Percentiles rank a stretch among this genome's conserved stretches.
These are phyloP conservation scores for Poecile atricapillus DNA, from an alignment of 2,113 vertebrate genomes.

Conservation along the genomic window DNA sequence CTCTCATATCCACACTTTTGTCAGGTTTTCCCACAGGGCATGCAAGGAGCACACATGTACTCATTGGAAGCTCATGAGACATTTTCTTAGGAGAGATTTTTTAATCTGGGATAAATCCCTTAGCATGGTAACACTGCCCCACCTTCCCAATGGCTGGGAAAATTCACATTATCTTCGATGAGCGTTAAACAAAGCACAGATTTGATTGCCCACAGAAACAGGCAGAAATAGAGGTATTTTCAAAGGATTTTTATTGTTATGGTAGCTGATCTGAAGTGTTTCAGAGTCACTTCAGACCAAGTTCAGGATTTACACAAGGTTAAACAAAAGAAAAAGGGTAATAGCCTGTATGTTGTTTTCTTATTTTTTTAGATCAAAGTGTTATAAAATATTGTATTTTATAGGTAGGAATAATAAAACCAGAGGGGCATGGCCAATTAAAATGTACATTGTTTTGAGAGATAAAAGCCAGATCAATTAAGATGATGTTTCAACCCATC, in stretches of 20 bases:
- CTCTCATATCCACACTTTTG: neutral
- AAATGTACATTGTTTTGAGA: neutral
- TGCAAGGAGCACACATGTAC: neutral
- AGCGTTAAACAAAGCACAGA: neutral
- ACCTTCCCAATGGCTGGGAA: neutral
- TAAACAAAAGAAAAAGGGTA: neutral
- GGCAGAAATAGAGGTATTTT: neutral
- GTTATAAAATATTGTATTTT: neutral
- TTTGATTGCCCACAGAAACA: neutral
- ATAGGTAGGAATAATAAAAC: neutral
- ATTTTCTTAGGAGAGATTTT: neutral
- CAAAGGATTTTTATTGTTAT: neutral
- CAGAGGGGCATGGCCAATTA: neutral
- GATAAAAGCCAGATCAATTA: neutral
- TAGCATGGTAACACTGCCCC: neutral
- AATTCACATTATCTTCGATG: neutral
- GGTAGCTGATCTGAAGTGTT: neutral
- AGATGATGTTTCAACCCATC: neutral
- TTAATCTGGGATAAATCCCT: neutral
- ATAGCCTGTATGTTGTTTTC: neutral
- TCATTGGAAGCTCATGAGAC: neutral
- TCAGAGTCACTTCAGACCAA: neutral
- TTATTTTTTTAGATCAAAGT: neutral
- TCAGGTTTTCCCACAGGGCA: neutral
- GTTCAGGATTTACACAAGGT: neutral